Evolutionary conservation across 2,113 vertebrate genomes (phyloP), one percentile per base, ranked within the genome.

Genomic region (Uria aalge): DNA sequence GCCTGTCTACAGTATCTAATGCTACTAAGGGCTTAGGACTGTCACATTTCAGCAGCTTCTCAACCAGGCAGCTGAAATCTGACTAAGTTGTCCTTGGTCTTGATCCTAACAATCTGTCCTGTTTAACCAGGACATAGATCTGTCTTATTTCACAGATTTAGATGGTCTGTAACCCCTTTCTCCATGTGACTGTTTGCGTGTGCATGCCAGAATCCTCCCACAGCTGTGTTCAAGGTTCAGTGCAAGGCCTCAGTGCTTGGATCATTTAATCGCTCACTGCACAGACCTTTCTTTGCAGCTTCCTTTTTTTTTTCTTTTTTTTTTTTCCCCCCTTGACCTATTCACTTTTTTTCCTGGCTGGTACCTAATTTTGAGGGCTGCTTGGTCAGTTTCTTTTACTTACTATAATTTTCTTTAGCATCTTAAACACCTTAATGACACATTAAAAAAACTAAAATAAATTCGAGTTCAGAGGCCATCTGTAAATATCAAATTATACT

Each of bases 211-310:
- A 94, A 86, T 78, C 83, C 76, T 93, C 80, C 86, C 86, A 89
- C 86, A 59, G 94, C 94, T 93, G 84, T 93, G 91, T 90, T 94
- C 96, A 96, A 85, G 97, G 96, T 97, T 97, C 97, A 97, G 62
- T 85, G 95, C 93, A 97, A 97, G 97, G 96, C 89, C 94, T 96
- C 50, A 22, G 63, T 67, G 63, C 63, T 90, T 73, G 96, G 77
- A 79, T 95, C 95, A 88, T 91, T 96, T 95, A 79, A 83, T 91
- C 91, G 83, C 71, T 63, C 69, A 90, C 89, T 93, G 85, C 89
- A 91, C 55, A 88, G 89, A 50, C 81, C 59, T 97, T 96, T 87
- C 89, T 91, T 85, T 96, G 71, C 85, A 87, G 36, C 56, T 66
- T 69, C 17, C 10, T 59, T 60, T 32, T 66, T 57, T 67, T 40